A percentile compares a stretch with the other conserved stretches of the same genome.
These are phyloP conservation scores for Plusia festucae DNA, from an alignment of 2,888 invertebrate genomes.

Conservation along the genomic window DNA sequence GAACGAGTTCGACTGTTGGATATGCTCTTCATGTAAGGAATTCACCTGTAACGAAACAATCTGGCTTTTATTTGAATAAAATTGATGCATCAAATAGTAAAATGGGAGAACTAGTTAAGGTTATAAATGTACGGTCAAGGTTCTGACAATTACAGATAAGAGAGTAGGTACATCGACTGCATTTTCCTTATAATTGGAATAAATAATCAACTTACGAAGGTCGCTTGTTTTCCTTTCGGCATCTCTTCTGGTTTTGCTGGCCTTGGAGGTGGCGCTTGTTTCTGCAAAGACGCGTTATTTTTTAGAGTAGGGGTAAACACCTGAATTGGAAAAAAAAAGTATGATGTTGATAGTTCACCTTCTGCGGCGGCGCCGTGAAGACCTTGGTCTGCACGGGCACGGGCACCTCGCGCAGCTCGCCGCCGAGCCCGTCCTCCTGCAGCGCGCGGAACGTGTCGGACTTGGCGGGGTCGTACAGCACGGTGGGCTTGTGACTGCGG, in stretches of 20 bases:
- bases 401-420: slow-evolving; percentile 91
- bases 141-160: too few relatives aligned
- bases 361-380: slow-evolving; percentile 91
- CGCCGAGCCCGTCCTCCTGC: slow-evolving; percentile 93
- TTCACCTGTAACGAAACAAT: slow-evolving; percentile 87
- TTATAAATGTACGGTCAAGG: too few relatives aligned
- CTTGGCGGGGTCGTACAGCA: slow-evolving; percentile 95
- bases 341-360: slow-evolving; percentile 77
- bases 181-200: background rate
- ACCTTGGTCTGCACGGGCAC: slow-evolving; percentile 93
- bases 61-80: background rate
- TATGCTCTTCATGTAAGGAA: slow-evolving; percentile 93
- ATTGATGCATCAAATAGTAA: background rate
- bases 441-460: slow-evolving; percentile 96
- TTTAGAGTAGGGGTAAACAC: background rate
- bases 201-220: slow-evolving; percentile 82
- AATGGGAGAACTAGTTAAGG: too few relatives aligned
- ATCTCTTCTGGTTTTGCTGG: slow-evolving; percentile 74
- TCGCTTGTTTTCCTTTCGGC: slow-evolving; percentile 83
- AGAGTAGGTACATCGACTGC: too few relatives aligned
- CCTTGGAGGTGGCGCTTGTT: slow-evolving; percentile 81
- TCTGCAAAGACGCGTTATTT: slow-evolving; percentile 63
- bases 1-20: slow-evolving; percentile 97
- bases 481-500: slow-evolving; percentile 91
- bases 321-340: background rate